Evolutionary conservation across 2,113 vertebrate species (phyloP), one percentile per base, ranked within the genome.

Genomic region (Bucco capensis): DNA sequence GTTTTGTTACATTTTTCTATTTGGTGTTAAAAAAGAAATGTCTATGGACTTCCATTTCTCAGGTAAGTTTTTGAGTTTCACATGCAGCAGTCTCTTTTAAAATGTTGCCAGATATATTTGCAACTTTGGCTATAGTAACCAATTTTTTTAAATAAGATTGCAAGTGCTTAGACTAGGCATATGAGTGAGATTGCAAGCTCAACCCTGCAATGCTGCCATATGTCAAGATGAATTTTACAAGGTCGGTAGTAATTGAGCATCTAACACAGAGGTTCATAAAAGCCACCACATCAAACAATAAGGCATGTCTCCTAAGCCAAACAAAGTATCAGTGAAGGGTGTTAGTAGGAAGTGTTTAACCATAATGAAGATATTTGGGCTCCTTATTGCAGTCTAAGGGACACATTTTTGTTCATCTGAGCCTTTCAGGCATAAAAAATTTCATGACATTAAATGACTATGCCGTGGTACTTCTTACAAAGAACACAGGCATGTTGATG

Each of bases 61-160:
- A 95, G 92, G 86, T 95, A 95, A 93, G 83, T 83, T 79, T 84
- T 69, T 86, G 50, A 76, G 37, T 72, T 86, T 83, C 61, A 50
- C 5, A 6, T 47, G 30, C 10, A 56, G 22, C 28, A 8, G 10
- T 23, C 35, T 88, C 13, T 47, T 86, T 72, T 47, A 93, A n/a
- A 77, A 35, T 70, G 21, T 82, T 90, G 31, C 14, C 57, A 78
- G 57, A 35, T 88, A 24, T 38, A 86, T 86, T 83, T 91, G 46
- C 37, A 86, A 28, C 31, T 57, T 8, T 62, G 38, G 9, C 38
- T 90, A 74, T 67, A 61, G 46, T 86, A 87, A 38, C 47, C 9
- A 40, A 5, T 71, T 31, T 70, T 69, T 76, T 62, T 13, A 50
- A 92, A 23, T 42, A 61, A 81, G 17, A 15, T 70, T 84, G n/a